These are phyloP conservation scores for Lamproptera curius DNA, from an alignment of 2,888 invertebrate species.

Conservation along the genomic window DNA sequence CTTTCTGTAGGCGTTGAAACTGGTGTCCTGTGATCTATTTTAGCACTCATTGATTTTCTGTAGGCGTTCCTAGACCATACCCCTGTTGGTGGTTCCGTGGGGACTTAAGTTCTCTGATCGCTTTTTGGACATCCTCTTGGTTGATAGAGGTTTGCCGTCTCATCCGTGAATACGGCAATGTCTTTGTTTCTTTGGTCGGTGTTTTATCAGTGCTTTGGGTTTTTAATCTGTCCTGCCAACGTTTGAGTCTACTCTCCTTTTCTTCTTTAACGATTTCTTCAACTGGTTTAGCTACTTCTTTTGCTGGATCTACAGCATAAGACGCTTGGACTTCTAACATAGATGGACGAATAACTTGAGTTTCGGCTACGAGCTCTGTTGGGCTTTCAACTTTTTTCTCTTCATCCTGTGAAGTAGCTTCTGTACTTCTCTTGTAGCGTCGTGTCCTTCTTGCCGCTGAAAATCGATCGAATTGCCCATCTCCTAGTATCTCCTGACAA, in stretches of 20 bases:
- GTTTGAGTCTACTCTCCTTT: constrained; percentile 79
- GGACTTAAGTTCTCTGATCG: constrained; percentile 82
- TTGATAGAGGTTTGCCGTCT: constrained; percentile 84
- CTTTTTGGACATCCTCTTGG: constrained; percentile 83
- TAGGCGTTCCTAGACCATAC: constrained; percentile 76
- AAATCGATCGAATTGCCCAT: constrained; percentile 91
- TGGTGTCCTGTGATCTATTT: constrained; percentile 42
- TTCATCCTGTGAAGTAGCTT: constrained; percentile 78
- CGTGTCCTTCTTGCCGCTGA: constrained; percentile 89
- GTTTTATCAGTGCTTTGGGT: constrained; percentile 69
- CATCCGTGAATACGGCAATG: constrained; percentile 65
- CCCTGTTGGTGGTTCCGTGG: constrained; percentile 79
- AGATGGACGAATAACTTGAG: constrained; percentile 70
- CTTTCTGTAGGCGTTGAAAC: constrained; percentile 40
- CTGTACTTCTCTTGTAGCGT: constrained; percentile 84
- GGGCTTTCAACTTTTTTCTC: constrained; percentile 67
- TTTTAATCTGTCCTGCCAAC: constrained; percentile 85
- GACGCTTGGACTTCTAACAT: constrained; percentile 74
- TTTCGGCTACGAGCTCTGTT: constrained; percentile 72
- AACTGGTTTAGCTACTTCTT: constrained; percentile 52
- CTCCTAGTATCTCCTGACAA: constrained; percentile 79
- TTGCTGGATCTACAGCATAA: constrained; percentile 60
- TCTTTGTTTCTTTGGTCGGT: constrained; percentile 64
- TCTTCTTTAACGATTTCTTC: constrained; percentile 64
- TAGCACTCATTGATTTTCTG: constrained; percentile 52